phyloP scores from a whole-genome alignment of 2,113 vertebrate species.

The Pyrgilauda ruficollis region DNA sequence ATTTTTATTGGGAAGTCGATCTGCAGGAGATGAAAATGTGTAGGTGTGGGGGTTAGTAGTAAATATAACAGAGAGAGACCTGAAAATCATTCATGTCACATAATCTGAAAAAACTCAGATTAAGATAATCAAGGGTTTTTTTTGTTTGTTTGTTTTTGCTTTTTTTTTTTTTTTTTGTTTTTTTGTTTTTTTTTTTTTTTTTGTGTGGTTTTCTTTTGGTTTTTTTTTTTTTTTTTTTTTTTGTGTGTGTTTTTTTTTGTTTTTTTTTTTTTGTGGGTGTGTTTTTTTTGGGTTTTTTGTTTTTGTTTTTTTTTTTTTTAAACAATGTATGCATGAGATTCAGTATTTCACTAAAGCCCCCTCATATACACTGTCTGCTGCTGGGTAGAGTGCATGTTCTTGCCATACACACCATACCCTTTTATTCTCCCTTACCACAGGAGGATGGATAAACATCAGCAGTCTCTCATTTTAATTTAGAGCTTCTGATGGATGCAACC shows the following conservation, averaged over 20 bases:
- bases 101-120: conserved; percentile 25
- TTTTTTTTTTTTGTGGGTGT: too few relatives aligned
- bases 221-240: too few relatives aligned
- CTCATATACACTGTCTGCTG: neutral
- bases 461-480: neutral
- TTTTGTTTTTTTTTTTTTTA: too few relatives aligned
- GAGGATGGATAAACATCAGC: neutral
- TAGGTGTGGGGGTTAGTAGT: neutral
- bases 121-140: conserved; percentile 1
- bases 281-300: too few relatives aligned
- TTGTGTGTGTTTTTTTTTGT: too few relatives aligned
- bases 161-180: too few relatives aligned
- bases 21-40: neutral
- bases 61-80: neutral
- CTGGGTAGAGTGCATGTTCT: neutral
- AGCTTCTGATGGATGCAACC: neutral
- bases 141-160: rapidly evolving
- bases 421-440: neutral
- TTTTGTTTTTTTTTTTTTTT: too few relatives aligned
- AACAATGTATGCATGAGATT: neutral
- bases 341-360: neutral
- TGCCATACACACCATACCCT: neutral
- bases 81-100: conserved; percentile 26
- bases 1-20: conserved; percentile 35
- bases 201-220: too few relatives aligned